Base-by-base conservation (phyloP, 2,797 vertebrate genomes). In the Bovichtus variegatus region DNA sequence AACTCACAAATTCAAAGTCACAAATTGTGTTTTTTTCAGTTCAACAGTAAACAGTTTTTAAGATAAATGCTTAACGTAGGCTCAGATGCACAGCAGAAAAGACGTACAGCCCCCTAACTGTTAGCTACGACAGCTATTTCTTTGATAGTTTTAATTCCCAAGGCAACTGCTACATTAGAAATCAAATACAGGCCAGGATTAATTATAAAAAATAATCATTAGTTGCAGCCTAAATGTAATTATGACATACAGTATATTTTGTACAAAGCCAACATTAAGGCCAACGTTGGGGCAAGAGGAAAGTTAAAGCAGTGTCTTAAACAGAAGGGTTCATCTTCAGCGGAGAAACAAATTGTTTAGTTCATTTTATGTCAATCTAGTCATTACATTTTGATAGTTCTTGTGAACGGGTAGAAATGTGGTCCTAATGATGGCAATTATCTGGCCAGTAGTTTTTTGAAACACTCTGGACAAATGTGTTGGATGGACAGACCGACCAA, bases 381-480 rank as follows among this genome's bases (percentile, higher is more conserved):
- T 15, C 38, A 64, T 41, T 34, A 50, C 18, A 65, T 18, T 53
- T 46, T 21, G 2, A 44, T 44, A 34, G n/a, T 21, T 69, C 13
- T 54, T 57, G 34, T 41, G 3, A 21, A 23, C 13, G 15, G n/a
- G 6, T 27, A n/a, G 13, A 31, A 57, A 49, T 57, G 13, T 40
- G 6, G 18, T 36, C 27, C n/a, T 51, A 29, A 44, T 71, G 10
- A 41, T 70, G 23, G 7, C 31, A 63, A 46, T 41, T 41, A 31
- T 49, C 9, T 34, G 9, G 31, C 3, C 10, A 44, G 19, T 19
- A 23, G 7, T 49, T 54, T 31, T n/a, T 47, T 27, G 1, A 58
- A 75, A 66, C 57, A 34, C 40, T 25, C 12, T 46, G 71, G 29
- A 41, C 25, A 38, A 2, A 60, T 47, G 31, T 49, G 23, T 40